Evolutionary conservation across 2,113 vertebrate species (phyloP).

Genomic region (Ariopsis seemanni): DNA sequence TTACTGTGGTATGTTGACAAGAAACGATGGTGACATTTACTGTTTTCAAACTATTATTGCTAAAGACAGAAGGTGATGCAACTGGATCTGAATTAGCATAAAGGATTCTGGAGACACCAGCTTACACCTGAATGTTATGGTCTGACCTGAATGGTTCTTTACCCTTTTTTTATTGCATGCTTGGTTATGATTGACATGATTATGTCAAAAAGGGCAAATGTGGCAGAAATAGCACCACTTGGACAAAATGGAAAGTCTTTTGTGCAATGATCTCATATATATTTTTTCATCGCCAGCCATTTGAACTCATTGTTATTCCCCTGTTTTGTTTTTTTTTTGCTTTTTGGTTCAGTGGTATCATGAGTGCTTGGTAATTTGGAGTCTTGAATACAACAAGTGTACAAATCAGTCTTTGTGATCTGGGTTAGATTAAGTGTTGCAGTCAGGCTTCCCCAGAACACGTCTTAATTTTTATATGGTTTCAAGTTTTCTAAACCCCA

Average conservation of each 20-base stretch:
- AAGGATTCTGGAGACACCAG: neutral
- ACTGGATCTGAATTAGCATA: constrained; percentile 18
- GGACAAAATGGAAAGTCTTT: neutral
- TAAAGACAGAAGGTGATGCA: constrained; percentile 53
- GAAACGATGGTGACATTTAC: constrained; percentile 74
- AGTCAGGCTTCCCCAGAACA: constrained; percentile 51
- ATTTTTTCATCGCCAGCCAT: neutral
- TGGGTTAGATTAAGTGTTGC: constrained; percentile 64
- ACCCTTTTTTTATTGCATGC: constrained; percentile 13
- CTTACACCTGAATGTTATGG: constrained; percentile 37
- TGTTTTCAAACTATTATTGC: constrained; percentile 67
- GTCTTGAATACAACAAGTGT: constrained; percentile 46
- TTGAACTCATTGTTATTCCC: neutral
- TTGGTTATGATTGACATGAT: constrained; percentile 12
- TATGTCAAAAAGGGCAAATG: constrained; percentile 18
- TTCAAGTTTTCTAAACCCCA: constrained; percentile 51
- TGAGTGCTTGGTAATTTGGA: constrained; percentile 27
- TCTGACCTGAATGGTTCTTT: constrained; percentile 12
- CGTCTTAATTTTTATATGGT: constrained; percentile 52
- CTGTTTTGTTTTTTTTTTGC: neutral
- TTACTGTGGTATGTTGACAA: constrained; percentile 28
- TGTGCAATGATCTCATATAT: neutral
- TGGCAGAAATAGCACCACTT: neutral
- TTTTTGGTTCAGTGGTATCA: constrained; percentile 33
- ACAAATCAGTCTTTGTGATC: constrained; percentile 50